Conservation (phyloP, 2,888 invertebrate species). For the Diogma glabrata region DNA sequence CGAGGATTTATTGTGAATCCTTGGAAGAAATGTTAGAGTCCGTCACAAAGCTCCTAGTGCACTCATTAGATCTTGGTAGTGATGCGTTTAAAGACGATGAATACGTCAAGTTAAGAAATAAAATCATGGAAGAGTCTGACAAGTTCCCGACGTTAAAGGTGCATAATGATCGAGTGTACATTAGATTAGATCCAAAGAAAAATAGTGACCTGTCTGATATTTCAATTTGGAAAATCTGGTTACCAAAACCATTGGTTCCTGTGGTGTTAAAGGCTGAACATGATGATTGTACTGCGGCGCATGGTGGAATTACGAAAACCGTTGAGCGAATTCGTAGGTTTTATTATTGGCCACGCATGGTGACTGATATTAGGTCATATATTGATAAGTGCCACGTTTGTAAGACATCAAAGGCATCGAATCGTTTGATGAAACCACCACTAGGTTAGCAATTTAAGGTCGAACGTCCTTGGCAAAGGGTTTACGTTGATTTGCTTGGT, state of each 20-base stretch:
- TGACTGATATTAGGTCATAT: conserved; percentile 10
- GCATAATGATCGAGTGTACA: neutral
- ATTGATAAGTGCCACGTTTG: conserved; percentile 14
- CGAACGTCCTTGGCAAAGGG: neutral
- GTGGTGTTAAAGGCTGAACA: neutral
- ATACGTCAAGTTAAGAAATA: neutral
- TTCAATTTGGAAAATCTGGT: conserved; percentile 6
- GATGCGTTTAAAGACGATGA: neutral
- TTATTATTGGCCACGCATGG: conserved; percentile 15
- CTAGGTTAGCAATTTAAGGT: conserved; percentile 10
- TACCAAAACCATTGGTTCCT: neutral
- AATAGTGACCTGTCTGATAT: too few relatives aligned
- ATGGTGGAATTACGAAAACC: neutral
- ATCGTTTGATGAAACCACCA: conserved; percentile 8
- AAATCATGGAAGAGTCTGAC: neutral
- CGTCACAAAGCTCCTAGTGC: neutral
- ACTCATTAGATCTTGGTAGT: neutral
- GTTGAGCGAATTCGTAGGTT: neutral
- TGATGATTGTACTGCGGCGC: neutral
- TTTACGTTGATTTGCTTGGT: neutral
- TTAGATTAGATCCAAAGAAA: neutral
- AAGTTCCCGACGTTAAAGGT: neutral
- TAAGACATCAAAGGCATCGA: conserved; percentile 11
- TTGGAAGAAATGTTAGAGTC: neutral
- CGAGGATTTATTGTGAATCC: neutral